phyloP scores from a whole-genome alignment of 2,888 invertebrate genomes.

The Nasonia oneida region DNA sequence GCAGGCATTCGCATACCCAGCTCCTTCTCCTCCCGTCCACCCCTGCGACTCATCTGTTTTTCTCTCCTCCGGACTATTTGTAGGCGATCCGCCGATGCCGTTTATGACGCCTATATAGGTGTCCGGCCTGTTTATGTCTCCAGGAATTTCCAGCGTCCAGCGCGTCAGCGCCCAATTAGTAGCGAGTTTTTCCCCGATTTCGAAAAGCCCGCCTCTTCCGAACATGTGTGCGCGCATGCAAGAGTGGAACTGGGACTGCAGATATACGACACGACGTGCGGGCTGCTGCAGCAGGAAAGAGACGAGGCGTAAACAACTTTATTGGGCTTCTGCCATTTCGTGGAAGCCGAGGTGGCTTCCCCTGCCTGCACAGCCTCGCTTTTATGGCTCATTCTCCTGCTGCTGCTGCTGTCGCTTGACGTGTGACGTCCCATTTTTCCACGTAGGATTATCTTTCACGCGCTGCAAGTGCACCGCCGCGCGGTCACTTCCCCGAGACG shows the following conservation, averaged over 20 bases:
- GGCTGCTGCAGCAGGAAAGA: neutral
- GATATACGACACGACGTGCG: neutral
- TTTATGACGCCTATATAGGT: neutral
- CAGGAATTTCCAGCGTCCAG: neutral
- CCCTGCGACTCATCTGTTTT: neutral
- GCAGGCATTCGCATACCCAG: neutral
- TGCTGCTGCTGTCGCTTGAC: neutral
- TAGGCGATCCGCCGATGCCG: neutral
- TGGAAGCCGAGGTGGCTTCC: constrained; percentile 1
- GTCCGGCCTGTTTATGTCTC: neutral
- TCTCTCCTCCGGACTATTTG: neutral
- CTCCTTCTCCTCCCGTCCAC: too few relatives aligned
- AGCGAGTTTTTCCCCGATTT: constrained; percentile 4
- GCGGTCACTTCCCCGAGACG: neutral
- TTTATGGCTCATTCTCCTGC: constrained; percentile 10
- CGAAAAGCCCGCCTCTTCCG: neutral
- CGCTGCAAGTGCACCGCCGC: neutral
- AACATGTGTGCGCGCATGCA: neutral
- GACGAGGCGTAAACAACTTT: constrained; percentile 46
- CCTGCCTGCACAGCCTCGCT: neutral
- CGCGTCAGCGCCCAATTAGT: neutral
- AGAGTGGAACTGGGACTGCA: neutral
- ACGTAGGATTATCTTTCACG: constrained; percentile 38
- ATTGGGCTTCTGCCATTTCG: constrained; percentile 48
- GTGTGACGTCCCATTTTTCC: constrained; percentile 35